Conservation (phyloP, 2,113 vertebrate genomes). For the Colius striatus region DNA sequence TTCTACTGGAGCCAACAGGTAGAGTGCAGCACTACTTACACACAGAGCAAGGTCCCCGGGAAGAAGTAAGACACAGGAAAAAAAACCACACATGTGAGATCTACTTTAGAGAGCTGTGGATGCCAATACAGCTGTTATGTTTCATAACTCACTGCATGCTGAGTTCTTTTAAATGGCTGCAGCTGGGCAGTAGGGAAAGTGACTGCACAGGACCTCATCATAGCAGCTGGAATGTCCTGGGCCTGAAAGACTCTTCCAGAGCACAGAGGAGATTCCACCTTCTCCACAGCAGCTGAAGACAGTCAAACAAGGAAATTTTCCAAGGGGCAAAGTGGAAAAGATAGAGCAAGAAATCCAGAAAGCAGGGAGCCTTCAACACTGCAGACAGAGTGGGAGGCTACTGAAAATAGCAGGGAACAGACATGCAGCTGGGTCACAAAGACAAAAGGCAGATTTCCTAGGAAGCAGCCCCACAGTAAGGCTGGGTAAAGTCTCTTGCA, state of each 20-base stretch:
- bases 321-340: neutral
- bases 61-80: neutral
- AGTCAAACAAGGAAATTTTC: neutral
- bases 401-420: conserved; percentile 41
- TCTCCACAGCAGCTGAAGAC: neutral
- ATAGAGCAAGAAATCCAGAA: neutral
- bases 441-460: neutral
- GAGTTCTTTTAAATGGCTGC: neutral
- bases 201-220: neutral
- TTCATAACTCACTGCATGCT: neutral
- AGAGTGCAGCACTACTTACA: neutral
- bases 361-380: neutral
- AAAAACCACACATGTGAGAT: neutral
- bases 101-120: neutral
- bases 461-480: neutral
- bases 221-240: neutral
- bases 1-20: neutral
- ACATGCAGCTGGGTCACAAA: neutral
- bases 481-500: neutral
- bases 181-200: neutral
- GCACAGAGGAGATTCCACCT: neutral
- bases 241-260: neutral
- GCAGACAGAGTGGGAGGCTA: conserved; percentile 37
- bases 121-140: neutral
- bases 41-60: fast-evolving